Evolutionary conservation across 2,797 vertebrate species (phyloP), one percentile per base, ranked within the genome.

Genomic region (Malurus leucopterus): DNA sequence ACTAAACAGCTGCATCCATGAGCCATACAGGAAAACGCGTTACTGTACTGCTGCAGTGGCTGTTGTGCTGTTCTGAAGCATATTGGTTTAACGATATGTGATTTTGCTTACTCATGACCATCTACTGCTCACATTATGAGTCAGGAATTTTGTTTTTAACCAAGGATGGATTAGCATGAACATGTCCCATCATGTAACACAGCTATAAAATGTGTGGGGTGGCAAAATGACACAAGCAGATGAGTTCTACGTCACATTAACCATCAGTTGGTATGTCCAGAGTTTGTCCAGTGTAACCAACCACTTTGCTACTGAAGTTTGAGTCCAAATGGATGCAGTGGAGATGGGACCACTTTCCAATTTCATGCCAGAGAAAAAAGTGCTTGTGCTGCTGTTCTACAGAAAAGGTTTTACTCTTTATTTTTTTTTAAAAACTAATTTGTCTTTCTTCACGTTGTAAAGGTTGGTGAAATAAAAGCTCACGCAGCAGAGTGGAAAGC

Each of bases 401-500:
- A 30, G 34, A 22, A 69, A 73, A 69, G 24, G 41, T 15, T 49
- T 68, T 15, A 5, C 2, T 30, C 21, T 29, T 34, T 26, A 27
- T 29, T 55, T 27, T 12, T 24, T 41, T 15, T 8, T 62, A 8
- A 11, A 5, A 19, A n/a, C 30, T 27, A 18, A n/a, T 64, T 68
- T 61, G 32, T 90, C 71, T 58, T 34, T 91, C 69, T 83, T 65
- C 1, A 9, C 75, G 23, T 86, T 65, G 24, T n/a, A 57, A 95
- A 99, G 99, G 99, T 99, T 4, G 99, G 98, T n/a, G 99, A 99
- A 96, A 98, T 99, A 93, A 99, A 99, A 96, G 99, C 98, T 82
- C 99, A 99, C 0, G 99, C 99, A 2, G 99, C 98, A 0, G 99
- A 99, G 86, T 99, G 99, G 99, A 99, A 99, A 95, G 99, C 99